These are phyloP conservation scores for Peromyscus aztecus DNA, from an alignment of 2,797 vertebrate genomes.

Conservation along the genomic window DNA sequence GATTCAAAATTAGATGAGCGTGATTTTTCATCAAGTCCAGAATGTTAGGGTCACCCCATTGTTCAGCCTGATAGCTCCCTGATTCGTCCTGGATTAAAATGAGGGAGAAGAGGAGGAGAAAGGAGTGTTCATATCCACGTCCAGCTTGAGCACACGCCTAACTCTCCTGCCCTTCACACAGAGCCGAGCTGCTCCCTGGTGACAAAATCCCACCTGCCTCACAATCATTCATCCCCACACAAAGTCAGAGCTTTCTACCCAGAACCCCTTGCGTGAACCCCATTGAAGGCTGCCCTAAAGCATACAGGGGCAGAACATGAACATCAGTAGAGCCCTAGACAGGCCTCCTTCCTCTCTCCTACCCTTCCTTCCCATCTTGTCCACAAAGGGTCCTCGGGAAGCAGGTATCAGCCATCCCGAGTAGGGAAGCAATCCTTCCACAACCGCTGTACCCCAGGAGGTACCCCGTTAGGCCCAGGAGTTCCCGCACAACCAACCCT, in stretches of 20 bases:
- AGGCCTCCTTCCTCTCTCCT: not conserved
- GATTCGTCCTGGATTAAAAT: not conserved
- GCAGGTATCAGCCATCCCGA: not conserved
- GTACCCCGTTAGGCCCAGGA: not conserved
- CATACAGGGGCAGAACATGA: not conserved
- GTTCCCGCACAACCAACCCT: not conserved
- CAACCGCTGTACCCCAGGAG: not conserved
- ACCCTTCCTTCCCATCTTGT: not conserved
- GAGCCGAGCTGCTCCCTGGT: not conserved
- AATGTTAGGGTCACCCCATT: not conserved
- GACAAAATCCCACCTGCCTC: not conserved
- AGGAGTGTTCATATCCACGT: fast-evolving
- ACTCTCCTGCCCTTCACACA: not conserved
- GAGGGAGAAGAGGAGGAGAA: not conserved
- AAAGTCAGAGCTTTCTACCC: not conserved
- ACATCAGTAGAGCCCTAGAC: fast-evolving
- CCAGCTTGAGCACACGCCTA: not conserved
- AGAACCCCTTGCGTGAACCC: too few species aligned
- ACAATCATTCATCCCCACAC: not conserved
- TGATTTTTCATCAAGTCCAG: not conserved
- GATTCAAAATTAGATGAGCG: not conserved
- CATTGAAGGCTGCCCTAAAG: too few species aligned
- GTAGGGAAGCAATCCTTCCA: not conserved
- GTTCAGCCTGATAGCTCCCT: not conserved
- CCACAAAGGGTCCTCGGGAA: not conserved